Percentiles rank a stretch among this genome's conserved stretches.
phyloP scores from a whole-genome alignment of 2,888 invertebrate genomes.

The Thecophora atra region DNA sequence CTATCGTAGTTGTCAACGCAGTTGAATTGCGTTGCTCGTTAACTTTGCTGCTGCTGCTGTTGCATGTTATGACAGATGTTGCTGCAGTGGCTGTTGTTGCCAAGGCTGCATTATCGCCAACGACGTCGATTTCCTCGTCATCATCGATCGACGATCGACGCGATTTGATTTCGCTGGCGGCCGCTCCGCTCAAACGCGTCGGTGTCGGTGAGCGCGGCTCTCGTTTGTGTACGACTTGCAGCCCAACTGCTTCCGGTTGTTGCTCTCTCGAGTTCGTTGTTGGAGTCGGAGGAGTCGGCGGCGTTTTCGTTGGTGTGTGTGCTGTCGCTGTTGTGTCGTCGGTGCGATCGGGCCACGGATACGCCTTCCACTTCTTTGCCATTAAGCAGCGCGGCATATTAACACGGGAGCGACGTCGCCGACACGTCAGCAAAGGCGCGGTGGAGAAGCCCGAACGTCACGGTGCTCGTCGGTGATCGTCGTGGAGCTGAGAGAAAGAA shows the following conservation, averaged over 20 bases:
- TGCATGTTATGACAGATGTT: slow-evolving; percentile 39
- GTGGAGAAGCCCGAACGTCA: not conserved
- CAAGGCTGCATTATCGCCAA: slow-evolving; percentile 71
- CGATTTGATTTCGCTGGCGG: slow-evolving; percentile 63
- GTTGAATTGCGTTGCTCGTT: slow-evolving; percentile 70
- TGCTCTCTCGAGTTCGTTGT: slow-evolving; percentile 41
- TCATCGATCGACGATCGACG: slow-evolving; percentile 69
- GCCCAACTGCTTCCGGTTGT: slow-evolving; percentile 52
- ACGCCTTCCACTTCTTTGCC: slow-evolving; percentile 95
- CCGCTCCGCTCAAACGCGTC: slow-evolving; percentile 32
- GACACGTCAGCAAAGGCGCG: not conserved
- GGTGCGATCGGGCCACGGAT: slow-evolving; percentile 77
- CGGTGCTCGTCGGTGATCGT: not conserved
- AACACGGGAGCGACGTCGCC: not conserved
- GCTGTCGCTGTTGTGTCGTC: slow-evolving; percentile 55
- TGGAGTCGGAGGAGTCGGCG: slow-evolving; percentile 41
- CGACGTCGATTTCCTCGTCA: slow-evolving; percentile 88
- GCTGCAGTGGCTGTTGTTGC: slow-evolving; percentile 38
- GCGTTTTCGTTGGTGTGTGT: slow-evolving; percentile 40
- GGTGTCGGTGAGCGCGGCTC: slow-evolving; percentile 39
- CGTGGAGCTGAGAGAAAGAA: not conserved
- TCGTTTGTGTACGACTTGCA: slow-evolving; percentile 38
- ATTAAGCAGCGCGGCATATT: slow-evolving; percentile 94
- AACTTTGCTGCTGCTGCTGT: slow-evolving; percentile 58
- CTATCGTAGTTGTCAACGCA: slow-evolving; percentile 48